Evolutionary conservation across 2,113 vertebrate species (phyloP), one percentile per base, ranked within the genome.

Genomic region (Nicator chloris): DNA sequence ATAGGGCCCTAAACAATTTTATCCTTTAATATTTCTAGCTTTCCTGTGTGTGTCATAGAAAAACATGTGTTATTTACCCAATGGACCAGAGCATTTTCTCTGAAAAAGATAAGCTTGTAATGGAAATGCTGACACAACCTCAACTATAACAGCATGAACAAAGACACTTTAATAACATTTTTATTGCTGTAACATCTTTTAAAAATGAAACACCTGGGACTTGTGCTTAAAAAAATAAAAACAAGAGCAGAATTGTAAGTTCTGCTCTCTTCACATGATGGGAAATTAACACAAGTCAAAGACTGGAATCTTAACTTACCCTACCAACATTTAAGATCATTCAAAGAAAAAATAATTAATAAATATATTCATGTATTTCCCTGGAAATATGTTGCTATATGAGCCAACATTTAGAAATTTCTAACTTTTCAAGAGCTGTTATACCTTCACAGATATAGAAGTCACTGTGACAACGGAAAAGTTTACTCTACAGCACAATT

Each of bases 91-190:
- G 78, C 86, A 92, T 95, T 96, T 93, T 83, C 69, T 87, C 93
- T 87, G 80, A 61, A 95, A 96, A 92, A 95, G 86, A 96, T 92
- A 88, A 96, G 94, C 81, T 95, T 96, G 83, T 96, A 96, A 95
- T 94, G 90, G 80, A 97, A 97, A 93, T 95, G 90, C 91, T 95
- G 94, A 95, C 95, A 94, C 86, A 93, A 94, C 92, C 69, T 96
- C 85, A 90, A 87, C 96, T 85, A 49, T 91, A 93, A 94, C 71
- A 95, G 94, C 93, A 83, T 91, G 91, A 97, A 95, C n/a, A 37
- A 95, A 93, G 90, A 85, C 82, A 97, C 90, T 85, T 97, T 97
- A 97, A 97, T 96, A 97, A 96, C 94, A 86, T 95, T 91, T 97
- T 89, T 96, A 92, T 97, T 97, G 93, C 94, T 97, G 82, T 90